phyloP scores from a whole-genome alignment of 2,888 invertebrate species.

The Scaptomyza cyrtandrae region DNA sequence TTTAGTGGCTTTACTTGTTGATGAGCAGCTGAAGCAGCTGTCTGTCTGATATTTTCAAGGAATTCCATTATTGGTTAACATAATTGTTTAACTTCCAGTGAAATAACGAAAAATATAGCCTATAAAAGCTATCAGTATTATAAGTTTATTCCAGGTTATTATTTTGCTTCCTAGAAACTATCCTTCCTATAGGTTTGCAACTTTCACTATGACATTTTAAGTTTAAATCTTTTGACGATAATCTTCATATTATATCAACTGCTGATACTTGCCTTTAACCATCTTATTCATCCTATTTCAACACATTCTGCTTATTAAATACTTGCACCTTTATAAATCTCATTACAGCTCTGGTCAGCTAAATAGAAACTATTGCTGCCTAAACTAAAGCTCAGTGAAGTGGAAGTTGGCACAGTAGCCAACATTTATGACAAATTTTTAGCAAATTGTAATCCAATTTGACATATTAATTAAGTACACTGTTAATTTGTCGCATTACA shows the following conservation, averaged over 20 bases:
- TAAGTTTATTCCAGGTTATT: neutral
- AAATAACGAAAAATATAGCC: neutral
- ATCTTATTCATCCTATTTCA: neutral
- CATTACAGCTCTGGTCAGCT: neutral
- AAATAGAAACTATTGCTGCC: constrained; percentile 5
- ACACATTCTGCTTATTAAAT: neutral
- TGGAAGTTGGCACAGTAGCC: constrained; percentile 37
- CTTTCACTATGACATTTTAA: too few species aligned
- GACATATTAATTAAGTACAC: constrained; percentile 78
- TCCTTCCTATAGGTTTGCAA: too few species aligned
- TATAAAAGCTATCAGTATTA: too few species aligned
- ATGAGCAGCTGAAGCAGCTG: constrained; percentile 40
- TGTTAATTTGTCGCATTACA: constrained; percentile 76
- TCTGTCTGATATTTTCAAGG: constrained; percentile 11
- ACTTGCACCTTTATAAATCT: neutral
- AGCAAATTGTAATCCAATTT: constrained; percentile 77
- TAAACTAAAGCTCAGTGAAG: constrained; percentile 16
- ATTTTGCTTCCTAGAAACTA: too few species aligned
- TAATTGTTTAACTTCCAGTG: constrained; percentile 16
- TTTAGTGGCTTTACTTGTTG: constrained; percentile 70
- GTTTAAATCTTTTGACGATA: too few species aligned
- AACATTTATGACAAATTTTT: constrained; percentile 73
- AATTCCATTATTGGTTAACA: constrained; percentile 13
- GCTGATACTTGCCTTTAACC: too few species aligned
- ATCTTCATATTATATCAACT: too few species aligned